Conservation (phyloP, 2,888 invertebrate species). For the Tetragonula carbonaria region DNA sequence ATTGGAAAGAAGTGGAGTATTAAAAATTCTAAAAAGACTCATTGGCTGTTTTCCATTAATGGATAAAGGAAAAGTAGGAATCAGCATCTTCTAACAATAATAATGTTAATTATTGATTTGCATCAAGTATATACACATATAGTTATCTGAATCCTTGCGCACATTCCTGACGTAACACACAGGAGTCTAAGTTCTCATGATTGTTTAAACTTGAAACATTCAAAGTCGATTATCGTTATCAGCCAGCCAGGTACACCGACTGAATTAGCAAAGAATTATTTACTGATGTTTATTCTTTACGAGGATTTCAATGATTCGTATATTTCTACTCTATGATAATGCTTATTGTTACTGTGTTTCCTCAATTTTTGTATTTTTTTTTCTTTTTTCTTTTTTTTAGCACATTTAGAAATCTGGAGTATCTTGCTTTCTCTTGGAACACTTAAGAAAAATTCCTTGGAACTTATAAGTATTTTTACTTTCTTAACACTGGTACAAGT, state of each 20-base stretch:
- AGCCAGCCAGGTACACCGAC: conserved; percentile 23
- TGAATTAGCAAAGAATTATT: conserved; percentile 49
- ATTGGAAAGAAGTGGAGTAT: not conserved
- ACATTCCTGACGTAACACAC: conserved; percentile 43
- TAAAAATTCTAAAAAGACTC: not conserved
- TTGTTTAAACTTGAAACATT: conserved; percentile 53
- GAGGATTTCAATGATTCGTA: conserved; percentile 30
- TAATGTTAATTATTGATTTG: conserved; percentile 42
- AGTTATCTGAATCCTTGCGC: conserved; percentile 27
- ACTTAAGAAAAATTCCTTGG: not conserved
- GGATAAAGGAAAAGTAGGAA: not conserved
- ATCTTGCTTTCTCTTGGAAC: not conserved
- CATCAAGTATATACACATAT: conserved; percentile 20
- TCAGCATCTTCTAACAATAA: conserved; percentile 4
- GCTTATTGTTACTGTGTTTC: conserved; percentile 1
- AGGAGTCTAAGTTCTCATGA: not conserved
- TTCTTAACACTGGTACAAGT: not conserved
- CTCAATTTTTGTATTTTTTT: not conserved
- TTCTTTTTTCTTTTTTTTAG: too few relatives aligned
- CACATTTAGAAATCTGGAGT: not conserved
- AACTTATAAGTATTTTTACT: not conserved
- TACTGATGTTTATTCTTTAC: conserved; percentile 11
- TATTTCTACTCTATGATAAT: not conserved
- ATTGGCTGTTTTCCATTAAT: not conserved
- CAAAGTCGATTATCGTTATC: conserved; percentile 44